These are phyloP conservation scores for Pristionchus maxplancki DNA, from an alignment of 2,888 invertebrate species.

Conservation along the genomic window DNA sequence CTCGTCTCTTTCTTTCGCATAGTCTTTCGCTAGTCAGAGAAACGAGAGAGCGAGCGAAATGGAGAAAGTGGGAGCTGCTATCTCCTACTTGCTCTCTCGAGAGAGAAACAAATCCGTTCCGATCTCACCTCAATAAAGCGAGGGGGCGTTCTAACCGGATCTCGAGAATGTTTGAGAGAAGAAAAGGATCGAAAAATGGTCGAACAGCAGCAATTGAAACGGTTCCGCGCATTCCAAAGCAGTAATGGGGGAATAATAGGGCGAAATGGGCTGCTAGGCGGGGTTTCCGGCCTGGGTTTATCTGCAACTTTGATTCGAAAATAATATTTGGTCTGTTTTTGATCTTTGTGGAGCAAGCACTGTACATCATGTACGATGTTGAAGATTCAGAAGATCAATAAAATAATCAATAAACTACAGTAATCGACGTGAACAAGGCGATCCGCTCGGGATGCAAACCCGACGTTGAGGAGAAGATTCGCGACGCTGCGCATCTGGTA, in stretches of 20 bases:
- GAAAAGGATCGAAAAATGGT: constrained; percentile 22
- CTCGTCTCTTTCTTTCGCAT: not conserved
- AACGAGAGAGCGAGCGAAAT: no score
- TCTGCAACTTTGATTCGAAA: not conserved
- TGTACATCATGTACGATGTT: no score
- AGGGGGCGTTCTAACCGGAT: not conserved
- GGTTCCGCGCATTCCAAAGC: constrained; percentile 18
- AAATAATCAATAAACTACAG: constrained; percentile 50
- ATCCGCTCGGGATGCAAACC: constrained; percentile 43
- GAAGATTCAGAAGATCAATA: not conserved
- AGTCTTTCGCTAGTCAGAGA: no score
- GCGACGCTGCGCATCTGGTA: constrained; percentile 19
- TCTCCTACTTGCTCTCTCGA: not conserved
- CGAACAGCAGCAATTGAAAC: not conserved
- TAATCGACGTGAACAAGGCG: constrained; percentile 58
- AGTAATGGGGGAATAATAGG: not conserved
- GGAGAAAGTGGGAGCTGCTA: no score
- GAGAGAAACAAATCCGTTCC: not conserved
- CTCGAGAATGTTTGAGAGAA: not conserved
- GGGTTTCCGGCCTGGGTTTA: not conserved
- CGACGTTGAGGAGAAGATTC: constrained; percentile 18
- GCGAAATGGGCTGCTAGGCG: not conserved
- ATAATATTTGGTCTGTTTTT: no score
- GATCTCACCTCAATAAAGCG: not conserved
- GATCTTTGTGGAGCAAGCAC: no score